Evolutionary conservation across 2,113 vertebrate genomes (phyloP).

Genomic region (Lasiurus borealis): DNA sequence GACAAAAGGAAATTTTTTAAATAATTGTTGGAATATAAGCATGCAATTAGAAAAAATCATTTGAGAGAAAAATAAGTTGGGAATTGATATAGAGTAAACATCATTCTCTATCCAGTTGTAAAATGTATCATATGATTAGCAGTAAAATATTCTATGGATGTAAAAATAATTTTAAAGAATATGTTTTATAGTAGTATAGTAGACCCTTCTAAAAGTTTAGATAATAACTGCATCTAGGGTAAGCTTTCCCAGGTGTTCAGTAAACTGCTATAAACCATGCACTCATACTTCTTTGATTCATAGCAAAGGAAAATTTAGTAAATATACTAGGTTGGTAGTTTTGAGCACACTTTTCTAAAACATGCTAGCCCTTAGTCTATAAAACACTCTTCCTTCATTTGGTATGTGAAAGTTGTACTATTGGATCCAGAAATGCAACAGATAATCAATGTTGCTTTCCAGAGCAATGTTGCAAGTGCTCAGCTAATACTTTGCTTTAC

Average conservation of each 20-base stretch:
- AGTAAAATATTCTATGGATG: neutral
- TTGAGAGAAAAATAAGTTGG: neutral
- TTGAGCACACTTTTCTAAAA: conserved; percentile 17
- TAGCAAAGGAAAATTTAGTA: conserved; percentile 28
- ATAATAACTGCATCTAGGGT: neutral
- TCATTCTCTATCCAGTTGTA: neutral
- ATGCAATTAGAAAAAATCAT: neutral
- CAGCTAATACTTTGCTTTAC: neutral
- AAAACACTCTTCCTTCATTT: neutral
- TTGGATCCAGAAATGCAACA: neutral
- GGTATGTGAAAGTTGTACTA: neutral
- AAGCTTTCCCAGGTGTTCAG: neutral
- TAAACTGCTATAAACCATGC: neutral
- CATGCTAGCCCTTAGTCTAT: neutral
- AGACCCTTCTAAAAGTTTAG: conserved; percentile 21
- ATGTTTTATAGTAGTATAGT: neutral
- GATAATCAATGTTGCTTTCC: neutral
- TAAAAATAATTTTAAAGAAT: neutral
- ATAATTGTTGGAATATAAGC: neutral
- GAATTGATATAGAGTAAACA: neutral
- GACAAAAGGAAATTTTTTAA: neutral
- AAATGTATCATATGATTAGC: neutral
- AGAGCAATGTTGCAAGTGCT: neutral
- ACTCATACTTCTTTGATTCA: neutral
- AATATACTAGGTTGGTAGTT: neutral